phyloP scores from a whole-genome alignment of 2,113 vertebrate species.

The Myotis lucifugus region DNA sequence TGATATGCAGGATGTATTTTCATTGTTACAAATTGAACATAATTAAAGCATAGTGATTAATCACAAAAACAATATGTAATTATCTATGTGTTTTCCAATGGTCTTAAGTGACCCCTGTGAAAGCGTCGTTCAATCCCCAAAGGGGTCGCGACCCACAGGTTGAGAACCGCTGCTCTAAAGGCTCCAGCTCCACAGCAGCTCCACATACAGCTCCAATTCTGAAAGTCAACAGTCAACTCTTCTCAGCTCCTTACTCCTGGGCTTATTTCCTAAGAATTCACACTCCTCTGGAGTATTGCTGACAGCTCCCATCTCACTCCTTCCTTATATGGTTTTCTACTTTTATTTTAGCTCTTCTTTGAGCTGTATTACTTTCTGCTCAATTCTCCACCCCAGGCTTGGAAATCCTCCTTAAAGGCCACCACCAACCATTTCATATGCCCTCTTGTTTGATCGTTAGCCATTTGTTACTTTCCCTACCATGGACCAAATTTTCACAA shows the following conservation, averaged over 20 bases:
- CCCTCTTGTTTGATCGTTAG: not conserved
- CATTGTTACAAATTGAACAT: no score
- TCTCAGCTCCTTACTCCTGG: not conserved
- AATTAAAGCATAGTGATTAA: no score
- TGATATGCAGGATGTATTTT: no score
- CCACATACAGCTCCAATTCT: not conserved
- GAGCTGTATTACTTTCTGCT: not conserved
- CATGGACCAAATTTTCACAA: not conserved
- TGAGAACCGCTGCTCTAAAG: no score
- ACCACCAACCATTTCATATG: not conserved
- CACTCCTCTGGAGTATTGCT: not conserved
- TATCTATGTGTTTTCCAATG: no score
- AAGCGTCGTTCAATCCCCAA: no score
- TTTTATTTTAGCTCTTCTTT: not conserved
- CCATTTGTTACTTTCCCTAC: not conserved
- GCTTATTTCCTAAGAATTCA: not conserved
- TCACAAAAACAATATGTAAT: no score
- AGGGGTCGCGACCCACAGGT: no score
- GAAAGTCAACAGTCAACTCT: not conserved
- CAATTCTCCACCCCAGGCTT: not conserved
- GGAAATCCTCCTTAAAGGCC: not conserved
- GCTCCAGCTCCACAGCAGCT: not conserved
- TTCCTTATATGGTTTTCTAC: not conserved
- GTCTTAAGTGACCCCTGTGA: no score
- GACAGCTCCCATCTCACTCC: not conserved